These are phyloP conservation scores for Melanerpes formicivorus DNA, from an alignment of 2,113 vertebrate species.

Conservation along the genomic window DNA sequence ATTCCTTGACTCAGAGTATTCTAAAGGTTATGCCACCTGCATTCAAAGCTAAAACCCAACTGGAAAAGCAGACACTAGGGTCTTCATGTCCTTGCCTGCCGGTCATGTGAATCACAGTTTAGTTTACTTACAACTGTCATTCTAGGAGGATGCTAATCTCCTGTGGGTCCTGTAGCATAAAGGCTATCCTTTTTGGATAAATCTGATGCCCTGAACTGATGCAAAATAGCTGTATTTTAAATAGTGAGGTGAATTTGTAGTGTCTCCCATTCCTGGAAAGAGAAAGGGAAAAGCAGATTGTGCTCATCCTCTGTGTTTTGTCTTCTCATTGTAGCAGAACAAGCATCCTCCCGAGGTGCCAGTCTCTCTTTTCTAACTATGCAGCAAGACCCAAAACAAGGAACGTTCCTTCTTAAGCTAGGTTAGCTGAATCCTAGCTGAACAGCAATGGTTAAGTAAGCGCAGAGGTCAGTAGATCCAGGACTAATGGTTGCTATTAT, in stretches of 20 bases:
- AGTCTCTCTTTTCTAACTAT: neutral
- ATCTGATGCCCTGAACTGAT: neutral
- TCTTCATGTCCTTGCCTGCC: neutral
- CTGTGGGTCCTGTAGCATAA: neutral
- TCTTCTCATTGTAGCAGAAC: neutral
- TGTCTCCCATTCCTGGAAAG: neutral
- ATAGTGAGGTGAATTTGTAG: neutral
- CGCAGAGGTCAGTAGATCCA: neutral
- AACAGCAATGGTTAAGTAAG: neutral
- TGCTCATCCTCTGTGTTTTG: neutral
- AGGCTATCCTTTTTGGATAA: neutral
- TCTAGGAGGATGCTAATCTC: neutral
- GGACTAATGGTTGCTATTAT: neutral
- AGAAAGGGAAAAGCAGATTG: neutral
- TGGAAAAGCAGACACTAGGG: neutral
- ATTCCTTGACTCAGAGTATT: neutral
- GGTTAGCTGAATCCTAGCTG: neutral
- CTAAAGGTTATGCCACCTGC: neutral
- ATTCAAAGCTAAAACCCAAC: neutral
- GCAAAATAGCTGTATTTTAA: neutral
- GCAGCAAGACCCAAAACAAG: neutral
- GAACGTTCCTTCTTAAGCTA: neutral
- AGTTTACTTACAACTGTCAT: neutral
- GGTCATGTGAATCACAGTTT: accelerated
- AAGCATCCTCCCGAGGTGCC: neutral